Evolutionary conservation across 2,888 invertebrate genomes (phyloP).

Genomic region (Odontocerum albicorne): DNA sequence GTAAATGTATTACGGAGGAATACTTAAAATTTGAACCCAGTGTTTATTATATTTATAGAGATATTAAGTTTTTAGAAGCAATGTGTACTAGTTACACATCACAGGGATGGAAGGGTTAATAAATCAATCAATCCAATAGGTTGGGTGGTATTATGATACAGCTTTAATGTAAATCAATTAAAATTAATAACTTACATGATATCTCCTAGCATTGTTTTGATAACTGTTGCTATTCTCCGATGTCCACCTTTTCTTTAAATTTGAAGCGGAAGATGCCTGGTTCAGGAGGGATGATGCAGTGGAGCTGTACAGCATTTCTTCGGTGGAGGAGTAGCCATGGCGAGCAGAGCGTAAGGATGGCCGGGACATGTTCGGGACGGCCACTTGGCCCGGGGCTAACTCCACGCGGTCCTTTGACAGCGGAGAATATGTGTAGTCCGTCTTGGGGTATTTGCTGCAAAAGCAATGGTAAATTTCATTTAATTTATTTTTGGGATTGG

Average conservation of each 20-base stretch:
- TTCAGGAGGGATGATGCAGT: slow-evolving; percentile 5
- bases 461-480: too few species aligned
- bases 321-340: slow-evolving; percentile 21
- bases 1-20: too few species aligned
- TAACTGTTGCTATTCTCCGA: slow-evolving; percentile 5
- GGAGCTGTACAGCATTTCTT: not conserved
- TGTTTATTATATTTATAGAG: too few species aligned
- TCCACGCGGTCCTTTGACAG: slow-evolving; percentile 81
- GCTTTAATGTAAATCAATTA: too few species aligned
- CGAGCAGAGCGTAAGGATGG: slow-evolving; percentile 55
- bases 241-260: slow-evolving; percentile 11
- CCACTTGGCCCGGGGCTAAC: slow-evolving; percentile 75
- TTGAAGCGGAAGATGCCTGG: slow-evolving; percentile 9
- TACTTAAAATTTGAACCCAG: too few species aligned
- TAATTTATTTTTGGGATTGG: too few species aligned
- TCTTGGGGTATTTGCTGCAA: slow-evolving; percentile 83
- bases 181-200: slow-evolving; percentile 11
- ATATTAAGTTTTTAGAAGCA: too few species aligned
- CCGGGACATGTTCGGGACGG: slow-evolving; percentile 90
- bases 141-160: too few species aligned
- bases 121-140: too few species aligned
- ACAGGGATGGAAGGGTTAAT: too few species aligned
- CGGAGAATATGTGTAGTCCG: slow-evolving; percentile 87
- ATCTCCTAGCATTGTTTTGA: slow-evolving; percentile 6
- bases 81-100: too few species aligned